phyloP scores from a whole-genome alignment of 2,113 vertebrate genomes.

The Amblyornis subalaris region DNA sequence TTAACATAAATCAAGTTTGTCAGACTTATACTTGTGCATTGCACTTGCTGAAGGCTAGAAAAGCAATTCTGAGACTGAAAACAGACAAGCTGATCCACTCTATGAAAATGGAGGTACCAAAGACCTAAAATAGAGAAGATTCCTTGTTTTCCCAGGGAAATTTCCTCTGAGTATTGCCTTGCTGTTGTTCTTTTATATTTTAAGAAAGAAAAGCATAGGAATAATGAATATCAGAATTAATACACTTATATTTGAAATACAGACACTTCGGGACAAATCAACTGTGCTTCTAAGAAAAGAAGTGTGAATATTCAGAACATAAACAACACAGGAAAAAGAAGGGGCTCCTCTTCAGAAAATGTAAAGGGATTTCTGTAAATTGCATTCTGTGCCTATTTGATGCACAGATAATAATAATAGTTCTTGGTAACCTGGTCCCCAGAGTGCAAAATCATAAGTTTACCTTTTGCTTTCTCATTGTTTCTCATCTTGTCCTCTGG shows the following conservation, averaged over 20 bases:
- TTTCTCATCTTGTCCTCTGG: not conserved
- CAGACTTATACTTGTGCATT: constrained; percentile 29
- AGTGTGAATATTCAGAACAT: not conserved
- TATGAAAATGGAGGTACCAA: not conserved
- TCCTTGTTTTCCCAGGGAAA: not conserved
- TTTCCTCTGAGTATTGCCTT: not conserved
- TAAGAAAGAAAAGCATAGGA: not conserved
- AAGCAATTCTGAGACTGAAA: constrained; percentile 12
- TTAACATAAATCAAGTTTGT: constrained; percentile 59
- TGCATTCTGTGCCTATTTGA: not conserved
- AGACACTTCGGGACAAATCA: not conserved
- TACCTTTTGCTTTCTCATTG: not conserved
- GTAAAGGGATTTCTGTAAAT: not conserved
- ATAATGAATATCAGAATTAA: not conserved
- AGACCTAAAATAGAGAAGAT: not conserved
- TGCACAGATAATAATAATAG: not conserved
- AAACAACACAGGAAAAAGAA: not conserved
- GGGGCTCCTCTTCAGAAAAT: not conserved
- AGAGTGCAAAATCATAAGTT: not conserved
- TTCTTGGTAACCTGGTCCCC: not conserved
- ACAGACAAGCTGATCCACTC: not conserved
- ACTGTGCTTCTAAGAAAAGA: not conserved
- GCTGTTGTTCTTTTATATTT: not conserved
- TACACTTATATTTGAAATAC: not conserved
- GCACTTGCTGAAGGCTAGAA: constrained; percentile 21